A percentile compares a stretch with the other conserved stretches of the same genome.
Conservation (phyloP, 2,888 invertebrate species). For the Mystacides longicornis region DNA sequence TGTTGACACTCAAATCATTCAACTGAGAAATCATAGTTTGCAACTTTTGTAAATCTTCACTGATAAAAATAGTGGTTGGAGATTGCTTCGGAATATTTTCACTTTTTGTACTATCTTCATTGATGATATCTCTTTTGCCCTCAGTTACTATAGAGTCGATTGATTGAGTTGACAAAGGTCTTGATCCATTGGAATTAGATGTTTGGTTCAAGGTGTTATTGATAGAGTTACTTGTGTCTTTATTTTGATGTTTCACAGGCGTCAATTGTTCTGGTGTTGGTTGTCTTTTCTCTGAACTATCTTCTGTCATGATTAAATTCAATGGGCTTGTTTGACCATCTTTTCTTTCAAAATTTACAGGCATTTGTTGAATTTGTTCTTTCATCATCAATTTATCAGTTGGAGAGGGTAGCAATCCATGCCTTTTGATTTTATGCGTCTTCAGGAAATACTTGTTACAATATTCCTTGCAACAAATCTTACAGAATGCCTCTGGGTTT, state of each 20-base stretch:
- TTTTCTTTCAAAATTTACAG: slow-evolving; percentile 30
- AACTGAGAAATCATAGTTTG: slow-evolving; percentile 87
- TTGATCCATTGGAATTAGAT: slow-evolving; percentile 41
- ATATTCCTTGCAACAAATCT: slow-evolving; percentile 88
- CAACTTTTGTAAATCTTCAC: slow-evolving; percentile 79
- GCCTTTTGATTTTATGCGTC: slow-evolving; percentile 89
- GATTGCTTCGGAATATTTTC: slow-evolving; percentile 21
- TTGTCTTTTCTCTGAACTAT: slow-evolving; percentile 28
- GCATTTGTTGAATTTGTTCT: slow-evolving; percentile 24
- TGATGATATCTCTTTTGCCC: slow-evolving; percentile 32
- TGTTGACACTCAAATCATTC: slow-evolving; percentile 66
- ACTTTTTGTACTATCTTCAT: slow-evolving; percentile 28
- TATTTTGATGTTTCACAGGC: slow-evolving; percentile 34
- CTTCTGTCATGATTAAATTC: slow-evolving; percentile 60
- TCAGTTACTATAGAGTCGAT: slow-evolving; percentile 31
- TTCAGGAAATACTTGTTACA: slow-evolving; percentile 89
- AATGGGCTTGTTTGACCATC: slow-evolving; percentile 68
- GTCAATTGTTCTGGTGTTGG: slow-evolving; percentile 18
- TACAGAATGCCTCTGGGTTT: slow-evolving; percentile 87
- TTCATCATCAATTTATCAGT: slow-evolving; percentile 36
- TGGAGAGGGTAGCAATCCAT: slow-evolving; percentile 59
- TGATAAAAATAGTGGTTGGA: slow-evolving; percentile 52
- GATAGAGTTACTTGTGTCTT: slow-evolving; percentile 41
- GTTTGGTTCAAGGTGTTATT: background rate
- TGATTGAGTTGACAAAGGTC: slow-evolving; percentile 33